Base-by-base conservation (phyloP, 2,888 invertebrate species). In the Heliothis peltigera region DNA sequence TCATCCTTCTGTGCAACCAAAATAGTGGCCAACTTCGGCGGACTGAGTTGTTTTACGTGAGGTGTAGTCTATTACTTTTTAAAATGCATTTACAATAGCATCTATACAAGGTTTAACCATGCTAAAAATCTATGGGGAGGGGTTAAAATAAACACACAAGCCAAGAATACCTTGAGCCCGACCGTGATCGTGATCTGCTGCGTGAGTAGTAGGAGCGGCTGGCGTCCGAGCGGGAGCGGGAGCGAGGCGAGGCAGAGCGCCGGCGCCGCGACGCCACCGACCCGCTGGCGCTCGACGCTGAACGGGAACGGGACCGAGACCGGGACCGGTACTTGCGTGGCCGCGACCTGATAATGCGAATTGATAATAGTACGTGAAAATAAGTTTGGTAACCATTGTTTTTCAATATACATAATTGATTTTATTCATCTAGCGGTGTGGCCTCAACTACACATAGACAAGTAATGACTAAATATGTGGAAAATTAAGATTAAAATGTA, bases 291-390 rank as follows among this genome's bases (percentile, higher is more conserved):
- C 90, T 92, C 8, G 95, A 94, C 5, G 78, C 91, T 7, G 96
- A 95, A 8, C 96, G 95, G 3, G 96, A 96, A 15, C 96, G 95
- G 2, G 97, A 95, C 0, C 95, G 95, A 0, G 96, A 96, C 10
- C 96, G 96, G 0, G 96, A 96, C 0, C 96, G 95, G 83, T 96
- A 96, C 75, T 96, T 96, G 78, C 96, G 96, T 0, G 96, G 96
- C 2, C 96, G 96, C 0, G 97, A 97, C 79, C 93, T 93, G 39
- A 4, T n/a, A n/a, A n/a, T 35, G 35, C 15, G 15, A 35, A 39
- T 35, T 35, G 2, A 32, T 10, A 32, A 15, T 7, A 8, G 1
- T 1, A 6, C 28, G 25, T 25, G 25, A 35, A 35, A 35, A 12
- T 4, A 15, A 15, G 12, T 35, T 35, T 15, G 15, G 2, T 12